A percentile compares a stretch with the other conserved stretches of the same genome.
Evolutionary conservation across 2,797 vertebrate genomes (phyloP).

Genomic region (Carcharodon carcharias): DNA sequence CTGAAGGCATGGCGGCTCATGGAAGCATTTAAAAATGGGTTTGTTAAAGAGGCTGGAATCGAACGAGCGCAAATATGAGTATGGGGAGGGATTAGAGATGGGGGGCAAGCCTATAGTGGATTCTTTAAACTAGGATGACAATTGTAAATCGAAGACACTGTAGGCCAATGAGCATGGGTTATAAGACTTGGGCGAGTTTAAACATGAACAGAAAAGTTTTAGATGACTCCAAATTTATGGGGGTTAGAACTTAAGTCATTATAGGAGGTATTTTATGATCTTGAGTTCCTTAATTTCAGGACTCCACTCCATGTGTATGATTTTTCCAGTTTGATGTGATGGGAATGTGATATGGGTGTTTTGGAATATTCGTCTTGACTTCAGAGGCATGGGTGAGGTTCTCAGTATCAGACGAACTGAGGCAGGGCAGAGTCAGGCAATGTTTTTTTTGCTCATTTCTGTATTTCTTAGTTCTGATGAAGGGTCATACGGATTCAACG

Average conservation of each 20-base stretch:
- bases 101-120: too few relatives aligned
- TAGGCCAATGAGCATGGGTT: neutral
- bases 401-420: too few relatives aligned
- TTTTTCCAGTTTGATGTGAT: neutral
- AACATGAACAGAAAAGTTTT: neutral
- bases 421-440: too few relatives aligned
- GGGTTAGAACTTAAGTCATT: neutral
- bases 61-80: neutral
- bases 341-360: neutral
- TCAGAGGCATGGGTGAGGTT: too few relatives aligned
- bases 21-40: neutral
- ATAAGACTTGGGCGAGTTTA: neutral
- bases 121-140: too few relatives aligned
- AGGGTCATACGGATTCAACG: too few relatives aligned
- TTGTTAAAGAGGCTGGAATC: neutral
- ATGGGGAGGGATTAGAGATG: neutral
- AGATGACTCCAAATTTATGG: neutral
- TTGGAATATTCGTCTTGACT: too few relatives aligned
- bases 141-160: neutral
- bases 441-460: too few relatives aligned
- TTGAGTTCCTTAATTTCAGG: neutral
- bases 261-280: neutral
- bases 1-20: neutral
- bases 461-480: too few relatives aligned
- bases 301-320: neutral